Evolutionary conservation across 2,797 vertebrate genomes (phyloP), one percentile per base, ranked within the genome.

Genomic region (Hipposideros larvatus): DNA sequence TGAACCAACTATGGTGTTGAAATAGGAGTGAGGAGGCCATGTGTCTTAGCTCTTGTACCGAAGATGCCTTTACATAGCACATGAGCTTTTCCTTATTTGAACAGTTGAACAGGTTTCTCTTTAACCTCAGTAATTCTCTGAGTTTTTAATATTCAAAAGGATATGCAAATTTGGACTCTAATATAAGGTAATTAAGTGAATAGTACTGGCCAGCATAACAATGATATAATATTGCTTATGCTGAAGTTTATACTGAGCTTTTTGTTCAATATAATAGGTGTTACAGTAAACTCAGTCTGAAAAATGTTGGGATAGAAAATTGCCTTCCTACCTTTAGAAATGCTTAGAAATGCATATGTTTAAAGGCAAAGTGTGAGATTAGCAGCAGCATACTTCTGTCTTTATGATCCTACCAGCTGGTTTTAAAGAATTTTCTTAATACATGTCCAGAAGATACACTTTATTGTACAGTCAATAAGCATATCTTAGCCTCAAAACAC

Each of bases 371-470:
- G 2, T 87, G 4, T 91, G 41, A 79, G 28, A 9, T 24, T 63
- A 53, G 26, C 1, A 68, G 28, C 15, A 28, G 13, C 18, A 37
- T 59, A 1, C 3, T 77, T 71, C 24, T 74, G 51, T 88, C 11
- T 79, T 83, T 66, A 15, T 46, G 43, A 70, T 46, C 79, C 3
- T 61, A 28, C 7, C 65, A 85, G 18, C 31, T 79, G 31, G 4
- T 77, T 94, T 85, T 85, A 70, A 87, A 82, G n/a, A 5, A n/a
- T 84, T 92, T 85, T 87, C 21, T 85, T 57, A 85, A 66, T 37
- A 21, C 0, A 1, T 79, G 41, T 68, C 26, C 65, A 65, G 14
- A 51, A 82, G 21, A 59, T 51, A 85, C 43, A 57, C 18, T 66
- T 94, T 78, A 61, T 28, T 75, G 53, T 37, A 66, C 55, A 28